Conservation (phyloP, 1,140 invertebrate genomes). For the Colletes latitarsis region DNA sequence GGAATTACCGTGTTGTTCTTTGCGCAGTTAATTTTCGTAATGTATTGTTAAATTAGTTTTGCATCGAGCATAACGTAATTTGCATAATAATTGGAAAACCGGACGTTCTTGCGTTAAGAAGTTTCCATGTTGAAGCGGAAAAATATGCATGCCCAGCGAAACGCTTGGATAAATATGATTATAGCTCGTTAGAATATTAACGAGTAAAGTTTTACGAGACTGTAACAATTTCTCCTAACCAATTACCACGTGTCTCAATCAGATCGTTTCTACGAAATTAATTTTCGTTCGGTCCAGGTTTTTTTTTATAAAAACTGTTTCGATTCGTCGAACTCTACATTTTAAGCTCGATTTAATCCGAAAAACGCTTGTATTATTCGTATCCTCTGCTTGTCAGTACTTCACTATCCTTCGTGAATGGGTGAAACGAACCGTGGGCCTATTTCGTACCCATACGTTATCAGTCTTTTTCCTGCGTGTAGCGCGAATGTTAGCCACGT, state of each 20-base stretch:
- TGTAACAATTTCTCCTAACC: not conserved
- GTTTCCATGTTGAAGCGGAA: not conserved
- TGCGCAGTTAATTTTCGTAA: not conserved
- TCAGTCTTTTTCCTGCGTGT: slow-evolving; percentile 7
- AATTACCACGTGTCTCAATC: not conserved
- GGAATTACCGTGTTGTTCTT: not conserved
- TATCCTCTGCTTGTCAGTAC: no score
- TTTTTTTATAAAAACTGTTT: no score
- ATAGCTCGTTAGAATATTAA: not conserved
- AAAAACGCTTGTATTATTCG: no score
- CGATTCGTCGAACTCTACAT: no score
- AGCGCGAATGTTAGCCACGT: slow-evolving; percentile 41
- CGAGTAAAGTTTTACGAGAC: not conserved
- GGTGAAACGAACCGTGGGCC: slow-evolving; percentile 19
- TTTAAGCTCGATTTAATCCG: no score
- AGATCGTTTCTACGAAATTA: not conserved
- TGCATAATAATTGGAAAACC: not conserved
- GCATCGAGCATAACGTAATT: not conserved
- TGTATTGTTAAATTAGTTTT: not conserved
- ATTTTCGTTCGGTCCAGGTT: not conserved
- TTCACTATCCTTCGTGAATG: not conserved
- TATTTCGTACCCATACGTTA: slow-evolving; percentile 16
- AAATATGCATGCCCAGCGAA: not conserved
- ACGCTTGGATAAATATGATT: slow-evolving; percentile 2
- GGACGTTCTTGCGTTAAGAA: not conserved